Conservation (phyloP, 2,797 vertebrate genomes). For the Melanitta fusca region DNA sequence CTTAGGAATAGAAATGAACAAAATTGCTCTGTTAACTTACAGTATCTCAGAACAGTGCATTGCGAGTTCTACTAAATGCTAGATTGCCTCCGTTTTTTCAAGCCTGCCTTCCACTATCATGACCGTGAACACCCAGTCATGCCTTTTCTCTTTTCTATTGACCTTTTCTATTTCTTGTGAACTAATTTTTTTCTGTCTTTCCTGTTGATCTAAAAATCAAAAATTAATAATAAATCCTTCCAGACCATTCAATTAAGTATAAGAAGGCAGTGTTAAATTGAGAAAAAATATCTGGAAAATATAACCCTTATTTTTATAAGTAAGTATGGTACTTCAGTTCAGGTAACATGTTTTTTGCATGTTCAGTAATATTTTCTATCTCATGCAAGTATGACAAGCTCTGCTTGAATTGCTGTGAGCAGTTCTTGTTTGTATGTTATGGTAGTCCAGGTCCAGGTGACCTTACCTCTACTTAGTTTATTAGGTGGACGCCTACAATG, state of each 20-base stretch:
- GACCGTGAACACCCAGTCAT: background rate
- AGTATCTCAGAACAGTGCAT: background rate
- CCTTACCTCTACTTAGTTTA: background rate
- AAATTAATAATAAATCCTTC: background rate
- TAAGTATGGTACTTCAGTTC: background rate
- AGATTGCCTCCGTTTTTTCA: background rate
- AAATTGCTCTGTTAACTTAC: background rate
- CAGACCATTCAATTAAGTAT: background rate
- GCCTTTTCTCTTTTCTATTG: background rate
- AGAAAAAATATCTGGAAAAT: background rate
- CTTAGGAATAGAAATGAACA: background rate
- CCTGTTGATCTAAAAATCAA: background rate
- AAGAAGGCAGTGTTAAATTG: background rate
- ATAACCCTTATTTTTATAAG: background rate
- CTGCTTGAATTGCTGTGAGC: background rate
- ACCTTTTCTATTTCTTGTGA: background rate
- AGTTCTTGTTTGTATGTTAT: background rate
- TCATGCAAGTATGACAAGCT: background rate
- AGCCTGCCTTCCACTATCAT: background rate
- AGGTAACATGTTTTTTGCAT: background rate
- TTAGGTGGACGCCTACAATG: background rate
- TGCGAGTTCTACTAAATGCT: background rate
- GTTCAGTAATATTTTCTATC: background rate
- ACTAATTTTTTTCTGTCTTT: background rate
- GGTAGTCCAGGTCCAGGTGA: background rate